Evolutionary conservation across 2,888 invertebrate species (phyloP), one percentile per base, ranked within the genome.

Genomic region (Plagiodera versicolora): DNA sequence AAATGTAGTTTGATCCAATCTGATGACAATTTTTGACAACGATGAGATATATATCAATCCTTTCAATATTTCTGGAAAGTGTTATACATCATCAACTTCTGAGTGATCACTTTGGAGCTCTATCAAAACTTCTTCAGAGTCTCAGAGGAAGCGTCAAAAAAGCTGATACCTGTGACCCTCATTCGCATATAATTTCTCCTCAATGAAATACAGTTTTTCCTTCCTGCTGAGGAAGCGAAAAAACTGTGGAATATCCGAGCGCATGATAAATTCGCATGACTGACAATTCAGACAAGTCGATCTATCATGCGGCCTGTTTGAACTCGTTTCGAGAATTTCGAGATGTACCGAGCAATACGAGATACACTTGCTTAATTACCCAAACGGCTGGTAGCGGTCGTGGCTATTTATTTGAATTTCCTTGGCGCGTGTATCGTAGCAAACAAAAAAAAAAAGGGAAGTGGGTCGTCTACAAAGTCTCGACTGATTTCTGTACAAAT

Each of bases 241-340:
- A 32, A 11, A 32, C 11, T 55, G 47, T 46, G 44, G 16, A 47
- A 57, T 44, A 55, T 61, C 58, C 60, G 65, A 58, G 60, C 61
- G 66, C 57, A 60, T 69, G 68, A 69, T 67, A 67, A 64, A 69
- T 69, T 63, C 58, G 63, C 69, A 58, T 50, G 56, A 62, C 65
- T 63, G 63, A 63, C 61, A 65, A 65, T 64, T 63, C 56, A 59
- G 60, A 64, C 60, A 57, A 17, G 52, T 52, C 63, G 53, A 68
- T 68, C 56, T 61, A 67, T 66, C 65, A 66, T 32, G 67, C 70
- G 70, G 68, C 51, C 58, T 60, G 66, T 70, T 70, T 70, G 70
- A 70, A 67, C 67, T 65, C 56, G 56, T 32, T 32, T 32, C 32
- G 32, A 32, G 32, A 9, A 6, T 62, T 65, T 58, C 51, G 53